Base-by-base conservation (phyloP, 1,140 invertebrate genomes). In the Cataglyphis hispanica region DNA sequence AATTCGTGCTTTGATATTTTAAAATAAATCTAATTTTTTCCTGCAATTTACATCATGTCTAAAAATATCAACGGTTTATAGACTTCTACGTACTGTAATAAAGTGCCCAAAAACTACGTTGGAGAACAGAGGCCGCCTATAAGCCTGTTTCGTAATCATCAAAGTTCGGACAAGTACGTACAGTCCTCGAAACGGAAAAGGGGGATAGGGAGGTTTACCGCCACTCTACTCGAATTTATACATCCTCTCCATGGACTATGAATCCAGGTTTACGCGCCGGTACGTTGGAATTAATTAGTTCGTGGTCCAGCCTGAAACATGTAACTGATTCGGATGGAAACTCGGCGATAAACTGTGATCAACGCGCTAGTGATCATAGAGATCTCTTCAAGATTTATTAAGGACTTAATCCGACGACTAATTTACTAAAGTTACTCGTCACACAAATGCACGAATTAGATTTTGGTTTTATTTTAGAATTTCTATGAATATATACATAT, bases 71-170 rank as follows among this genome's bases (percentile, higher is more conserved):
- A 19, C 50, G 63, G 61, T 81, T 50, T 67, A 43, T 37, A 37
- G 67, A 76, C 60, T 75, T 83, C 70, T 63, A 70, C 72, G 67
- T 76, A 75, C 80, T 25, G 40, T 81, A 86, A 90, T 90, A 85
- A 90, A 89, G 75, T 77, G 61, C 13, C 70, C 67, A 81, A 84
- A 84, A 90, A 88, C 88, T 89, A 70, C 86, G 85, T 87, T 87
- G 70, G 70, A 40, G 2, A 22, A 78, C n/a, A 37, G 5, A 64
- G 50, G 31, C n/a, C 37, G 77, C 27, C 50, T 56, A 31, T 58
- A 74, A 74, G 53, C 63, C 27, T 40, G 74, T 58, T 43, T 76
- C 81, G 72, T 86, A 86, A 86, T 85, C 87, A 70, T 88, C 77
- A 84, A 88, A 86, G 56, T 86, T 88, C 40, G 87, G 31, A 56